These are phyloP conservation scores for Sinosuthora webbiana DNA, from an alignment of 2,113 vertebrate genomes.

Conservation along the genomic window DNA sequence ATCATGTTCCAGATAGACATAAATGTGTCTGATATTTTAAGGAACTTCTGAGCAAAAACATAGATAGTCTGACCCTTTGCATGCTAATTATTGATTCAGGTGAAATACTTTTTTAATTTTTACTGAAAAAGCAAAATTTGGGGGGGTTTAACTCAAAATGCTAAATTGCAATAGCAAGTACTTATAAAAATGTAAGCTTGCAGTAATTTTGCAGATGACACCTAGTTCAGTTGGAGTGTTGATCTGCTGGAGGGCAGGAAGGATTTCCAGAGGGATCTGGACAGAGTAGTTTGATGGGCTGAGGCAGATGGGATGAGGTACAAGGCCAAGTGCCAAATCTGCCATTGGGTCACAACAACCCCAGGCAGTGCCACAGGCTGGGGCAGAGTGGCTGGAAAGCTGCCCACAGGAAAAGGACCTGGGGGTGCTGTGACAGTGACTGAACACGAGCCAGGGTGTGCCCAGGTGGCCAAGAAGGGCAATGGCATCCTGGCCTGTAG, in stretches of 20 bases:
- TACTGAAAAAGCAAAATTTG: not conserved
- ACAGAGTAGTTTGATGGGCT: not conserved
- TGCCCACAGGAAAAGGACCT: not conserved
- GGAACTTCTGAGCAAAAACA: not conserved
- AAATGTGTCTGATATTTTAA: not conserved
- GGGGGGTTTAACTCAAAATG: fast-evolving
- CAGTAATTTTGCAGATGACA: not conserved
- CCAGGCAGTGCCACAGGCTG: not conserved
- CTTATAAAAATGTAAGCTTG: not conserved
- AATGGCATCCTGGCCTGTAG: not conserved
- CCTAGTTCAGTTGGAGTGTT: fast-evolving
- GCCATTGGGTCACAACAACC: fast-evolving
- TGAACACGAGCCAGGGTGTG: not conserved
- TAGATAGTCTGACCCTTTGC: not conserved
- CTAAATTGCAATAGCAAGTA: not conserved
- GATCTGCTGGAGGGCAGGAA: not conserved
- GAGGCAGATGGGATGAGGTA: not conserved
- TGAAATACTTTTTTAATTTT: not conserved
- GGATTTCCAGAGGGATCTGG: fast-evolving
- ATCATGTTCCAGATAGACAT: not conserved
- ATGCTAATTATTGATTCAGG: not conserved
- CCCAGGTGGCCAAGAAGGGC: not conserved
- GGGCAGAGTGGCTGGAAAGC: not conserved
- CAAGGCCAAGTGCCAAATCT: not conserved
- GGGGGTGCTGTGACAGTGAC: not conserved